Evolutionary conservation across 2,797 vertebrate species (phyloP), one percentile per base, ranked within the genome.

Genomic region (Poecilia wingei): DNA sequence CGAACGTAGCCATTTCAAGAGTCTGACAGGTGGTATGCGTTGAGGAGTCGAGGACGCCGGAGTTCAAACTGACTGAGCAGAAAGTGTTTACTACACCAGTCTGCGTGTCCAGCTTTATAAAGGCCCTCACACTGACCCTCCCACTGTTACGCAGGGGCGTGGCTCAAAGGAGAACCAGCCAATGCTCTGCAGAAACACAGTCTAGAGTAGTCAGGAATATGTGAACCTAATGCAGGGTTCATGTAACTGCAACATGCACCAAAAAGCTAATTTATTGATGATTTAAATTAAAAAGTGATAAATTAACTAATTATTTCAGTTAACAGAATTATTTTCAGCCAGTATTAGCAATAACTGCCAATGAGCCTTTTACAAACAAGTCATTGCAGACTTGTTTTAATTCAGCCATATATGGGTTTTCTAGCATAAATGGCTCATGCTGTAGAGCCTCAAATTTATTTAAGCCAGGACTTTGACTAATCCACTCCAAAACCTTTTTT

Each of bases 1-100:
- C 91, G 79, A 96, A 96, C 3, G 96, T 91, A 84, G 96, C 93
- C 96, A 96, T 96, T 88, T 85, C 82, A 85, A 57, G 84, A 87
- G 66, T 81, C 78, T 82, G 89, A 93, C 91, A 89, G 91, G 83
- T 92, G 89, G 71, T 2, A 61, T 76, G 68, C 16, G 79, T 49
- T 74, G 74, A 22, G 80, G 82, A 81, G 86, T 81, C 84, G 75
- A 28, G 74, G 76, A 78, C 20, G 73, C 79, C 14, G 22, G n/a
- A 84, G 76, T 78, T 85, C 81, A 66, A 33, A 1, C 31, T 18
- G 83, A 72, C 41, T 7, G 73, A 74, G 64, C 61, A 66, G 70
- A 18, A 73, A 88, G 82, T 93, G 92, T 94, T 94, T 94, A 94
- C 89, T 80, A 85, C 79, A 84, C 43, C n/a, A 78, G 84, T 31